Base-by-base conservation (phyloP, 2,113 vertebrate species). In the Oryzias woworae region DNA sequence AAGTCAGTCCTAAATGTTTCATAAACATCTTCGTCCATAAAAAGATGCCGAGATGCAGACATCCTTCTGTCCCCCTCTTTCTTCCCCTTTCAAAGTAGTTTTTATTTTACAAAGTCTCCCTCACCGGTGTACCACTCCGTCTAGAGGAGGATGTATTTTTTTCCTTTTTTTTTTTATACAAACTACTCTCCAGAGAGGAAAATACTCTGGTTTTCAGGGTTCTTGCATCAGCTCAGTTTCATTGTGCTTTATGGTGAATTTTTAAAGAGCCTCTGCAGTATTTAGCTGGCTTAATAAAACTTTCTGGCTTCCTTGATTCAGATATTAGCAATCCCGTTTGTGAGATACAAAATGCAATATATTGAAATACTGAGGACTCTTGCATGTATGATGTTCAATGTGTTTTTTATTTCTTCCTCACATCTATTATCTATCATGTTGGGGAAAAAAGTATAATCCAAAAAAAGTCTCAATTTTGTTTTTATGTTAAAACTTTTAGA, bases 121-220 rank as follows among this genome's bases (percentile, higher is more conserved):
- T 58, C 72, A 52, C 58, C 3, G 6, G 22, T 73, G 58, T 69
- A 53, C 60, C 44, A 20, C 73, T 83, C 54, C 75, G n/a, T 83
- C 59, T 56, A 85, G 45, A 62, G 49, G 60, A 69, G 20, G 20
- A 20, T 20, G 20, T 20, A 20, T 80, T 53, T 23, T 46, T 63
- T 49, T 66, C 28, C 12, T 3, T 20, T 4, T 5, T 10, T 17
- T 46, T 53, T 49, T 58, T 62, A 80, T 73, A 87, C 65, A 83
- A 69, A 36, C 81, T 58, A 43, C 69, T 85, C 78, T 73, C 84
- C 73, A 31, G 74, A 78, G 63, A 86, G 72, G 75, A 77, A 83
- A 87, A 91, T 81, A 65, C 72, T 69, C 88, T 81, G 72, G 61
- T 88, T 91, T 91, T 88, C 80, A 79, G 85, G 71, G 63, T 53